Base-by-base conservation (phyloP, 2,113 vertebrate genomes). In the Chaenocephalus aceratus region DNA sequence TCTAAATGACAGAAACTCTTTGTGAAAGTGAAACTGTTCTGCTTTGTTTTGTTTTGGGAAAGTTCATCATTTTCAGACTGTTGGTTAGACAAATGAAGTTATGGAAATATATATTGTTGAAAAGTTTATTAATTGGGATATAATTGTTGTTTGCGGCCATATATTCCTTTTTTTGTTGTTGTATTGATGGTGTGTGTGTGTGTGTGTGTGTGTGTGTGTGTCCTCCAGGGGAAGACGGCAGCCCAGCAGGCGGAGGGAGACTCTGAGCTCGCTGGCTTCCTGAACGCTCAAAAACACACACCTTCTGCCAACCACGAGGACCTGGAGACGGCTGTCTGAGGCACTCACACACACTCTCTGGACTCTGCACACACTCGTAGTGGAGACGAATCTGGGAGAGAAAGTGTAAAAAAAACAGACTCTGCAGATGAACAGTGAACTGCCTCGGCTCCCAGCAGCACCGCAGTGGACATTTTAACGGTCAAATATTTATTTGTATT, bases 251-350 rank as follows among this genome's bases (percentile, higher is more conserved):
- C 96, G 36, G 95, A 95, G n/a, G 97, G 97, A 72, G 97, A 99
- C 88, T 91, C 91, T 0, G 97, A 98, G 52, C 92, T 99, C 86
- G 92, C 95, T 36, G 92, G 96, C 21, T 97, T 96, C 89, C 92
- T 99, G 91, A 97, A 95, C 80, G 91, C 92, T 81, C 92, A 91
- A 60, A 95, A 94, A 51, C 95, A 94, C 68, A 89, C 74, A 88
- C 94, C 90, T 0, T 93, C 96, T 34, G 66, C 93, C 84, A 84
- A 94, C 58, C 96, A 96, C 0, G 97, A 99, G 74, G 98, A 99
- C 89, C 91, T 99, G 88, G 98, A 99, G 94, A 99, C 98, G 0
- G 97, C 98, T n/a, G 98, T 99, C 80, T 99, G 97, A 99, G 52
- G 34, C 82, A 60, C 59, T 1, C 74, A 69, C 26, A 26, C 26